Evolutionary conservation across 2,888 invertebrate genomes (phyloP).

Genomic region (Mesoligia furuncula): DNA sequence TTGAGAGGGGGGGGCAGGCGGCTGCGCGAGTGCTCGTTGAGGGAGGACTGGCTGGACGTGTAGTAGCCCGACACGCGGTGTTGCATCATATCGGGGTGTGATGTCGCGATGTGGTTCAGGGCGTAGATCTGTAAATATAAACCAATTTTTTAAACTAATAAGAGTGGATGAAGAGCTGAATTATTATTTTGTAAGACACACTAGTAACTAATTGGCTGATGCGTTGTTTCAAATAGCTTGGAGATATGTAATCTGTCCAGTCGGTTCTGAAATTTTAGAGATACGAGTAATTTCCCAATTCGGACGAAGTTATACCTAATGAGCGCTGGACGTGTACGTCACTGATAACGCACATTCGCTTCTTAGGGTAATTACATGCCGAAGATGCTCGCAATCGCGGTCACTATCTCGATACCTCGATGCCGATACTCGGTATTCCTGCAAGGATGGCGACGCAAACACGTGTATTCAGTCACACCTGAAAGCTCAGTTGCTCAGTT

Average conservation of each 20-base stretch:
- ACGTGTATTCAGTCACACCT: too few relatives aligned
- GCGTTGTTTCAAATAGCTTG: background rate
- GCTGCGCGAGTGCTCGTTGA: constrained; percentile 80
- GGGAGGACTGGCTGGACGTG: constrained; percentile 95
- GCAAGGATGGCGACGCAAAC: too few relatives aligned
- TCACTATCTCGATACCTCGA: too few relatives aligned
- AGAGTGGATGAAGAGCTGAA: background rate
- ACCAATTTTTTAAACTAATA: constrained; percentile 5
- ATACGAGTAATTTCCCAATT: background rate
- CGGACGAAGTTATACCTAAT: background rate
- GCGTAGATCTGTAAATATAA: constrained; percentile 90
- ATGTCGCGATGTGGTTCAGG: constrained; percentile 90
- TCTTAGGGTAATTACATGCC: background rate
- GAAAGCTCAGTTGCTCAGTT: too few relatives aligned
- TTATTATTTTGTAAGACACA: background rate
- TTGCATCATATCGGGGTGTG: constrained; percentile 93
- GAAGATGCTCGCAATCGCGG: too few relatives aligned
- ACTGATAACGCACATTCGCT: constrained; percentile 6
- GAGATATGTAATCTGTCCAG: too few relatives aligned
- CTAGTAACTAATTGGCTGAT: background rate
- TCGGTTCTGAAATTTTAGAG: background rate
- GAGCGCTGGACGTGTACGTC: constrained; percentile 12
- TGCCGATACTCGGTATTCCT: too few relatives aligned
- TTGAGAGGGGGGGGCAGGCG: constrained; percentile 91
- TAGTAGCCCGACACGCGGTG: constrained; percentile 97